A percentile compares a stretch with the other conserved stretches of the same genome.
phyloP scores from a whole-genome alignment of 30 jellyfish, hydroid and myxozoan genomes.

The Hydractinia echinata region DNA sequence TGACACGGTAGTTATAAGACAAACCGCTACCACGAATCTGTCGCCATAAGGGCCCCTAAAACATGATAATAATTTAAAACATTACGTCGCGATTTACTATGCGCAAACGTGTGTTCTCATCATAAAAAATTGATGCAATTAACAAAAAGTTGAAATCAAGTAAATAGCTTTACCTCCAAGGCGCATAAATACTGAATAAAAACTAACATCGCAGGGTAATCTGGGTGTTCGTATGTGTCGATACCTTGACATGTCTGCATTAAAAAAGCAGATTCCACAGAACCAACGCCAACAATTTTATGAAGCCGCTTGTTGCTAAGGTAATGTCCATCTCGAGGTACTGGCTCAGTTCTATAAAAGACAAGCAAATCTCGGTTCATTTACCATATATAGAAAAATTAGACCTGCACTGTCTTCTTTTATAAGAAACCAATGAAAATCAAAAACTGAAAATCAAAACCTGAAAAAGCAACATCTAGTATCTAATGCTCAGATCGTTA shows the following conservation, averaged over 20 bases:
- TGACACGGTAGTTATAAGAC: slow-evolving; percentile 72
- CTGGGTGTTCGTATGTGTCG: slow-evolving; percentile 55
- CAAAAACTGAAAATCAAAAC: too few relatives aligned
- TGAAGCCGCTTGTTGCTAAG: slow-evolving; percentile 19
- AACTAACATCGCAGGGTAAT: slow-evolving; percentile 78
- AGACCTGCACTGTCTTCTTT: too few relatives aligned
- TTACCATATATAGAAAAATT: too few relatives aligned
- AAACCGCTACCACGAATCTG: slow-evolving; percentile 92
- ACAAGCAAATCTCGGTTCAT: neutral
- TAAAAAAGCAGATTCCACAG: slow-evolving; percentile 79
- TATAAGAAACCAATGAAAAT: too few relatives aligned
- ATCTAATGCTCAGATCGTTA: too few relatives aligned
- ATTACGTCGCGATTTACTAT: too few relatives aligned
- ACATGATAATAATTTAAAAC: neutral
- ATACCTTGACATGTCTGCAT: slow-evolving; percentile 66
- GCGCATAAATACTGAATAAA: slow-evolving; percentile 83
- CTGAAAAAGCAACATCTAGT: too few relatives aligned
- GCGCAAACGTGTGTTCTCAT: too few relatives aligned
- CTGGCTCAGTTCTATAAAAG: slow-evolving; percentile 27
- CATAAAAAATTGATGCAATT: neutral
- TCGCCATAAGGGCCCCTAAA: slow-evolving; percentile 96
- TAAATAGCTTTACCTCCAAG: slow-evolving; percentile 53
- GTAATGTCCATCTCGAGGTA: slow-evolving; percentile 27
- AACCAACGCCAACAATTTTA: slow-evolving; percentile 80
- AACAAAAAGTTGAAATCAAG: neutral